phyloP scores from a whole-genome alignment of 2,113 vertebrate species.

The Hippocampus barbouri region DNA sequence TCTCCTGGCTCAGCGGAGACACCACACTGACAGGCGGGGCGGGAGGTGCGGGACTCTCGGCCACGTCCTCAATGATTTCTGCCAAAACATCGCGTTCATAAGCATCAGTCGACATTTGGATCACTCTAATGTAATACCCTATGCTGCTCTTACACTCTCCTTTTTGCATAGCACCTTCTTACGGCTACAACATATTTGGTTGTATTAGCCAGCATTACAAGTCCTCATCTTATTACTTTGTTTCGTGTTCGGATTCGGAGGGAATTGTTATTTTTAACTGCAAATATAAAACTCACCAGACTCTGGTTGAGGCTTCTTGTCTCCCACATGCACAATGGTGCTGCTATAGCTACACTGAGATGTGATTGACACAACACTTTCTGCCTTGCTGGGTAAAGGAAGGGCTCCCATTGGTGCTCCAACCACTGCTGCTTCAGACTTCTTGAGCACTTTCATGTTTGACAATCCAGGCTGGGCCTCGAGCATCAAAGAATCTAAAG shows the following conservation, averaged over 20 bases:
- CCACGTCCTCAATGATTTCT: slow-evolving; percentile 87
- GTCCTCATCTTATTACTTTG: not conserved
- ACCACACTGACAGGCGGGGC: slow-evolving; percentile 57
- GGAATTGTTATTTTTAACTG: not conserved
- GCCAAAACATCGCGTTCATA: slow-evolving; percentile 10
- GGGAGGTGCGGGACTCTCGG: slow-evolving; percentile 59
- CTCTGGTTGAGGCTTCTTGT: slow-evolving; percentile 89
- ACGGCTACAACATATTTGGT: not conserved
- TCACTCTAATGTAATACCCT: not conserved
- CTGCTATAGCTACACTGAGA: slow-evolving; percentile 98
- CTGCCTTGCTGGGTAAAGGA: slow-evolving; percentile 82
- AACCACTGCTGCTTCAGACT: slow-evolving; percentile 67
- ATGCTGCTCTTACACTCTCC: not conserved
- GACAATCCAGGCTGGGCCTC: slow-evolving; percentile 63
- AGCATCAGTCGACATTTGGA: not conserved
- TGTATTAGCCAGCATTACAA: not conserved
- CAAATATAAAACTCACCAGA: slow-evolving; percentile 71
- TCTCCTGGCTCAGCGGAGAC: slow-evolving; percentile 72
- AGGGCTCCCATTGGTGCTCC: slow-evolving; percentile 74
- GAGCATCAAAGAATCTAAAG: slow-evolving; percentile 46
- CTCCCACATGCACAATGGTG: slow-evolving; percentile 94
- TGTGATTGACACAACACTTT: slow-evolving; percentile 88
- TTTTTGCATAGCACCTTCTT: not conserved
- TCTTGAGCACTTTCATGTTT: slow-evolving; percentile 71
- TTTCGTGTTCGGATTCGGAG: not conserved